A percentile compares a stretch with the other conserved stretches of the same genome.
phyloP scores from a whole-genome alignment of 2,888 invertebrate genomes.

The Mythimna lalbum region DNA sequence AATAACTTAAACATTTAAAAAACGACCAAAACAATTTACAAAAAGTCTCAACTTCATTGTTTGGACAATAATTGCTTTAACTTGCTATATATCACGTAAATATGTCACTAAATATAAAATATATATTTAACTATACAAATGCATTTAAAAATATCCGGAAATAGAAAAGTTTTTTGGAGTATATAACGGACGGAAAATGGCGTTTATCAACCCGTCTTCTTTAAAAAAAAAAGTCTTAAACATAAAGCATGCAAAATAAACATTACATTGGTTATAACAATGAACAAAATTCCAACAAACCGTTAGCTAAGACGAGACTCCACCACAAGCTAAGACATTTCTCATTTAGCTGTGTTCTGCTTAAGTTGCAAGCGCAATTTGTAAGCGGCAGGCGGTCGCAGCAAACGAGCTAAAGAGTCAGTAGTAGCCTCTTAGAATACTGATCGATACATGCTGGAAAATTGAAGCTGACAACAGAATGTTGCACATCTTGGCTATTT shows the following conservation, averaged over 20 bases:
- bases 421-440: constrained; percentile 30
- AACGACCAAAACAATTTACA: too few species aligned
- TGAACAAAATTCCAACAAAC: constrained; percentile 53
- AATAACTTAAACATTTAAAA: too few species aligned
- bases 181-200: too few species aligned
- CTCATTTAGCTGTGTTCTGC: constrained; percentile 45
- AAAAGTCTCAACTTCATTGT: too few species aligned
- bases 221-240: too few species aligned
- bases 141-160: too few species aligned
- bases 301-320: constrained; percentile 42
- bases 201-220: too few species aligned
- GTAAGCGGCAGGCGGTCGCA: constrained; percentile 38
- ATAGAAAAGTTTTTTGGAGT: too few species aligned
- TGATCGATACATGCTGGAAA: constrained; percentile 15
- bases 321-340: constrained; percentile 44
- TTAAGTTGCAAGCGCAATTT: constrained; percentile 49
- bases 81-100: too few species aligned
- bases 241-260: neutral
- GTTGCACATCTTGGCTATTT: neutral
- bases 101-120: too few species aligned
- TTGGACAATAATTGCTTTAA: too few species aligned
- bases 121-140: too few species aligned
- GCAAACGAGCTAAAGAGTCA: constrained; percentile 41
- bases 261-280: constrained; percentile 10
- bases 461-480: constrained; percentile 12